Conservation (phyloP, 2,888 invertebrate genomes). For the Leucophenga maculata region DNA sequence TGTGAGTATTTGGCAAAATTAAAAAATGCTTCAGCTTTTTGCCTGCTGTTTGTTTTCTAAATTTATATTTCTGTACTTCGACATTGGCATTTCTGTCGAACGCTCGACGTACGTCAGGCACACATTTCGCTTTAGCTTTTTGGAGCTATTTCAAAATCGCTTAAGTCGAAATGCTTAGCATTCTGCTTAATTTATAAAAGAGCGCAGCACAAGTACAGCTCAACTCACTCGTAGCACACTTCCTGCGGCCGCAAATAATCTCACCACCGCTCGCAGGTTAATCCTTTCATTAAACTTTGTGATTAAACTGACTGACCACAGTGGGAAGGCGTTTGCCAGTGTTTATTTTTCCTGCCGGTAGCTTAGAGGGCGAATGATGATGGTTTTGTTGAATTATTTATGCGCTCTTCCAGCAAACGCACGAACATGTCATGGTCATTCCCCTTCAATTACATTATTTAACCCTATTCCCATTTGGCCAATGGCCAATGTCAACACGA, state of each 20-base stretch:
- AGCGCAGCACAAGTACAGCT: too few species aligned
- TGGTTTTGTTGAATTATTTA: slow-evolving; percentile 17
- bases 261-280: slow-evolving; percentile 34
- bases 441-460: not conserved
- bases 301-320: slow-evolving; percentile 59
- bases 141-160: not conserved
- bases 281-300: slow-evolving; percentile 64
- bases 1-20: slow-evolving; percentile 17
- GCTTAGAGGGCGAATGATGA: not conserved
- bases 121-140: not conserved
- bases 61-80: not conserved
- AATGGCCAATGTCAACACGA: slow-evolving; percentile 57
- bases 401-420: not conserved
- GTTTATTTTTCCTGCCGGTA: not conserved
- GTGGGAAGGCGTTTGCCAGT: not conserved
- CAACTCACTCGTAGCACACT: not conserved
- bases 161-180: slow-evolving; percentile 7
- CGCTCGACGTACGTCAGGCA: slow-evolving; percentile 19
- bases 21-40: slow-evolving; percentile 20
- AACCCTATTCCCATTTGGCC: slow-evolving; percentile 37
- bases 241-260: slow-evolving; percentile 3
- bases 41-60: slow-evolving; percentile 8
- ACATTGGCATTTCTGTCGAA: slow-evolving; percentile 11
- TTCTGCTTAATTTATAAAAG: slow-evolving; percentile 3
- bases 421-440: slow-evolving; percentile 3